Evolutionary conservation across 2,113 vertebrate genomes (phyloP).

Genomic region (Myrmecobius fasciatus): DNA sequence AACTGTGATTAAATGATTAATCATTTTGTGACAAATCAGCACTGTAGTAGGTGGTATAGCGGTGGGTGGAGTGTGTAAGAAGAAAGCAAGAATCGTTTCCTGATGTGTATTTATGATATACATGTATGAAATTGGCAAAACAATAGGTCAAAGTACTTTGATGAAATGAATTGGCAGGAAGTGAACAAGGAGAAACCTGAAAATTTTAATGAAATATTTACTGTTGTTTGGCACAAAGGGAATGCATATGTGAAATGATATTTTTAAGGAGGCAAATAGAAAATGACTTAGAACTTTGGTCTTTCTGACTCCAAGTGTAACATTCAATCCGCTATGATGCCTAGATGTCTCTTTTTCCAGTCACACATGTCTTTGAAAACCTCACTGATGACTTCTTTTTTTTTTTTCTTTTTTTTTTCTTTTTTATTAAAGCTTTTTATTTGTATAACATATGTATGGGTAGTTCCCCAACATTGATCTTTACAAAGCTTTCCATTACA

Average conservation of each 20-base stretch:
- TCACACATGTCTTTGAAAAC: neutral
- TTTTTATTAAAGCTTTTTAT: no score
- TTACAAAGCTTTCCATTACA: no score
- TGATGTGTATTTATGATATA: neutral
- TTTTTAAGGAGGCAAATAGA: neutral
- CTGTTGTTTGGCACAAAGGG: neutral
- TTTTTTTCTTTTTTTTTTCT: no score
- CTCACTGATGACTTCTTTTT: neutral
- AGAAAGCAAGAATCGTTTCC: neutral
- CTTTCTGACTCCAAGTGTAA: neutral
- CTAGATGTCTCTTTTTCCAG: neutral
- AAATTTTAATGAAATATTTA: neutral
- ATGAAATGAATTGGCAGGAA: neutral
- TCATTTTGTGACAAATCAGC: neutral
- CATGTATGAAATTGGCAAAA: neutral
- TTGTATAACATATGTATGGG: no score
- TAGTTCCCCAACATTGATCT: no score
- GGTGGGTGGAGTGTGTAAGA: neutral
- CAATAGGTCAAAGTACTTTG: neutral
- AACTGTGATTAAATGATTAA: neutral
- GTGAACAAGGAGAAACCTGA: neutral
- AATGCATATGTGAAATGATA: neutral
- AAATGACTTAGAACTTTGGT: neutral
- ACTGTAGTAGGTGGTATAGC: neutral
- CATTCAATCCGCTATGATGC: neutral